A percentile compares a stretch with the other conserved stretches of the same genome.
phyloP scores from a whole-genome alignment of 2,888 invertebrate species.

The Chymomyza amoena region DNA sequence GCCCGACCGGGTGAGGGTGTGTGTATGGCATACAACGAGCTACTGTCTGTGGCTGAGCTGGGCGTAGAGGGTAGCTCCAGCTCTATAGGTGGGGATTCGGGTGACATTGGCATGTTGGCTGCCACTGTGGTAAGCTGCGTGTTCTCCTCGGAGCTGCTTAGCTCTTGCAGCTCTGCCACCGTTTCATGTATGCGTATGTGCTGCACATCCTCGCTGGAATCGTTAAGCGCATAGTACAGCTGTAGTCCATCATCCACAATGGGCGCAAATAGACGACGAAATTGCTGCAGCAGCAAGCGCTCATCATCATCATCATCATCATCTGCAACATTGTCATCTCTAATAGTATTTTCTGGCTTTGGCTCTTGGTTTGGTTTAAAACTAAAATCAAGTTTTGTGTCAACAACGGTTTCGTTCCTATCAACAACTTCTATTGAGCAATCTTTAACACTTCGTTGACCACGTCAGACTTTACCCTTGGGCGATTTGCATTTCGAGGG shows the following conservation, averaged over 20 bases:
- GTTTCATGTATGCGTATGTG: conserved; percentile 68
- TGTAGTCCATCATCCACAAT: conserved; percentile 54
- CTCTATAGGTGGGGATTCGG: conserved; percentile 2
- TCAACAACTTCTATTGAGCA: conserved; percentile 76
- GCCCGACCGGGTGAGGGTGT: conserved; percentile 59
- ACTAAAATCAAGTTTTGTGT: conserved; percentile 59
- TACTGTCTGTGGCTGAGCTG: conserved; percentile 64
- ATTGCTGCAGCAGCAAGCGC: conserved; percentile 59
- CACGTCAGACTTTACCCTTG: conserved; percentile 79
- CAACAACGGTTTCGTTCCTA: conserved; percentile 40
- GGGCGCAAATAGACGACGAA: conserved; percentile 62
- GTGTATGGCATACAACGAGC: conserved; percentile 68
- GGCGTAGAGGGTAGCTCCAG: conserved; percentile 19
- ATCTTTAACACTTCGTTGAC: conserved; percentile 79
- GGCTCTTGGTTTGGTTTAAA: conserved; percentile 41
- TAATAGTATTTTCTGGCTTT: background rate
- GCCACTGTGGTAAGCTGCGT: conserved; percentile 35
- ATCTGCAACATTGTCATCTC: conserved; percentile 8
- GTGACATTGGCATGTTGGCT: conserved; percentile 21
- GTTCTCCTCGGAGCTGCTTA: conserved; percentile 60
- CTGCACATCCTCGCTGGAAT: conserved; percentile 46
- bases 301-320: conserved; percentile 21
- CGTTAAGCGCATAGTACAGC: conserved; percentile 64
- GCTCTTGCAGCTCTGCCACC: conserved; percentile 63
- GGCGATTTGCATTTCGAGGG: conserved; percentile 75